Percentiles rank a stretch among this genome's conserved stretches.
These are phyloP conservation scores for Pagrus major DNA, from an alignment of 2,113 vertebrate genomes.

Conservation along the genomic window DNA sequence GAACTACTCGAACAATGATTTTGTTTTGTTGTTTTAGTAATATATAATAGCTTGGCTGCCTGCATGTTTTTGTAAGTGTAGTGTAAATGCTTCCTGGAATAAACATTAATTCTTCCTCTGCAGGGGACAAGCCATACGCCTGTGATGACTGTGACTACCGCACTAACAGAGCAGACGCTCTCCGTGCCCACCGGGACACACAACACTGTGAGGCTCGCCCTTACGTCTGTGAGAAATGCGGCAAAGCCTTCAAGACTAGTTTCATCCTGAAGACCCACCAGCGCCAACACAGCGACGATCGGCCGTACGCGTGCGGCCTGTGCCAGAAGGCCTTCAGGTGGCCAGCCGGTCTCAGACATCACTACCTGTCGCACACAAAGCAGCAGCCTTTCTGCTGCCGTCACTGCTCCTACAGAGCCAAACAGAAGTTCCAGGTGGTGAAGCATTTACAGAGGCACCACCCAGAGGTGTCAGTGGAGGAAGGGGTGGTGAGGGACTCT, in stretches of 20 bases:
- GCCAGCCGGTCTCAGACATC: conserved; percentile 94
- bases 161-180: conserved; percentile 92
- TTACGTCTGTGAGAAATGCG: conserved; percentile 96
- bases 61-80: not conserved
- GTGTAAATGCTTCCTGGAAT: not conserved
- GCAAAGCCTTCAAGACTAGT: conserved; percentile 96
- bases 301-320: conserved; percentile 89
- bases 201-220: conserved; percentile 91
- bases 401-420: conserved; percentile 94
- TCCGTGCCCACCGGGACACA: conserved; percentile 92
- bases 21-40: too few species aligned
- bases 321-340: conserved; percentile 94
- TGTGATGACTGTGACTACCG: conserved; percentile 94
- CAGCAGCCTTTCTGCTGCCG: conserved; percentile 93
- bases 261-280: conserved; percentile 96
- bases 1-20: not conserved
- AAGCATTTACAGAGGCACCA: conserved; percentile 83
- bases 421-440: conserved; percentile 95
- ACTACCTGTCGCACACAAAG: conserved; percentile 95
- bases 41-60: too few species aligned
- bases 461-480: conserved; percentile 84
- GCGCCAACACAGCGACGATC: conserved; percentile 92
- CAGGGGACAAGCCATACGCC: conserved; percentile 92
- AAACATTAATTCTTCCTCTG: not conserved
- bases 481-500: conserved; percentile 90